These are phyloP conservation scores for Ennomos fuscantarius DNA, from an alignment of 2,888 invertebrate species.

Conservation along the genomic window DNA sequence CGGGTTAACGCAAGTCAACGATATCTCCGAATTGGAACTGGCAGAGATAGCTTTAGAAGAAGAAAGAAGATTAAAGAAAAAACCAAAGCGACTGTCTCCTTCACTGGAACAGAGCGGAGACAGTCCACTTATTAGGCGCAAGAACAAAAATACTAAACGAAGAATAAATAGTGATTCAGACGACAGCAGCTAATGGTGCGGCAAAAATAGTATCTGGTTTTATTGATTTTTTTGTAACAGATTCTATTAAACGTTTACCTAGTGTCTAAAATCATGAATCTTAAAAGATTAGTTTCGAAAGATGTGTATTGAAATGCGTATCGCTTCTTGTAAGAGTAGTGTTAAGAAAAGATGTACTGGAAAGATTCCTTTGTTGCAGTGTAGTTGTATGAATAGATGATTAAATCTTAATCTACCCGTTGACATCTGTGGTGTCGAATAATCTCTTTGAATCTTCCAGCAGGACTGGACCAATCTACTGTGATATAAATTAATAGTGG, in stretches of 20 bases:
- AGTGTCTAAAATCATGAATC: no score
- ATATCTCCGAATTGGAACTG: slow-evolving; percentile 85
- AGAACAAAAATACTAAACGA: slow-evolving; percentile 56
- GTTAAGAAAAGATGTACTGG: no score
- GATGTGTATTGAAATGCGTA: no score
- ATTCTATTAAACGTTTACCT: no score
- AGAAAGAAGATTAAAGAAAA: slow-evolving; percentile 53
- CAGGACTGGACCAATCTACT: slow-evolving; percentile 44
- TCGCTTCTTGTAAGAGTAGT: no score
- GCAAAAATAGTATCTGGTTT: neutral
- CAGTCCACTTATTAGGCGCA: slow-evolving; percentile 64
- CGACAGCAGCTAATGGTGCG: slow-evolving; percentile 56
- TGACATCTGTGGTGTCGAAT: neutral
- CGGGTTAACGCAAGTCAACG: slow-evolving; percentile 71
- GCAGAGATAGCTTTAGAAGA: slow-evolving; percentile 85
- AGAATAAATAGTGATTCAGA: slow-evolving; percentile 78
- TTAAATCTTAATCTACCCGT: no score
- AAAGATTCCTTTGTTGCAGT: no score
- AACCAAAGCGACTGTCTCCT: slow-evolving; percentile 34
- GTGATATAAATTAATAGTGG: slow-evolving; percentile 58
- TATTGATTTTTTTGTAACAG: no score
- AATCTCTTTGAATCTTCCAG: slow-evolving; percentile 28
- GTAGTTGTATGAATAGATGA: no score
- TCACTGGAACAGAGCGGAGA: slow-evolving; percentile 47
- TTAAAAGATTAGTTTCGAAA: no score